phyloP scores from a whole-genome alignment of 2,888 invertebrate genomes.

The Strigamia crassipes region DNA sequence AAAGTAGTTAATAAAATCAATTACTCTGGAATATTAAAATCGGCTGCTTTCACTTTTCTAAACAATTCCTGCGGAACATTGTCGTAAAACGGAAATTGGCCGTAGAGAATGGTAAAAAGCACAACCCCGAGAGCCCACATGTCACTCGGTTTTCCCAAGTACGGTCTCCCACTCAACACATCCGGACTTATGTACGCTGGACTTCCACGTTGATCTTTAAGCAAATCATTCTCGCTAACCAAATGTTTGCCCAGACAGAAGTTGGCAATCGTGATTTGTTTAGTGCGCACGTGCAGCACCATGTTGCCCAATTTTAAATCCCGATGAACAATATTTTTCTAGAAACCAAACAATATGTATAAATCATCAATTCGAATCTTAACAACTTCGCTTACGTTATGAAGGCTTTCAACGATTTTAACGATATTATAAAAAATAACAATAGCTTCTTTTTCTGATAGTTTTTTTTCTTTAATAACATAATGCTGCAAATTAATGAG shows the following conservation, averaged over 20 bases:
- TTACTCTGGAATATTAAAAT: slow-evolving; percentile 74
- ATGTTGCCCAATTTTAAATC: slow-evolving; percentile 76
- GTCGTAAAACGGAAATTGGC: slow-evolving; percentile 81
- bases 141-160: slow-evolving; percentile 77
- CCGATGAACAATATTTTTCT: slow-evolving; percentile 11
- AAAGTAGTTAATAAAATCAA: background rate
- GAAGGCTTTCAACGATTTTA: slow-evolving; percentile 72
- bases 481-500: slow-evolving; percentile 74
- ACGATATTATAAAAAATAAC: slow-evolving; percentile 76
- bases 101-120: slow-evolving; percentile 77
- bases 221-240: slow-evolving; percentile 71
- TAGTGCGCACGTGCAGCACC: slow-evolving; percentile 70
- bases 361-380: background rate
- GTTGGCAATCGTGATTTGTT: slow-evolving; percentile 70
- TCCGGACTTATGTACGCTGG: slow-evolving; percentile 82
- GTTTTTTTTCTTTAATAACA: slow-evolving; percentile 75
- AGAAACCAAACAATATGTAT: background rate
- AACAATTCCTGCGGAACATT: slow-evolving; percentile 74
- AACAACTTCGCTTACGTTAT: slow-evolving; percentile 64
- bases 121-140: slow-evolving; percentile 84
- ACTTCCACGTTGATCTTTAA: slow-evolving; percentile 77
- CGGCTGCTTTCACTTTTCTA: slow-evolving; percentile 74
- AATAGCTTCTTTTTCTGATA: slow-evolving; percentile 74
- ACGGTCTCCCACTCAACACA: slow-evolving; percentile 75
- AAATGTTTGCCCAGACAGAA: slow-evolving; percentile 78